A percentile compares a stretch with the other conserved stretches of the same genome.
These are phyloP conservation scores for Drosophila formosana DNA, from an alignment of 2,888 invertebrate species.

Conservation along the genomic window DNA sequence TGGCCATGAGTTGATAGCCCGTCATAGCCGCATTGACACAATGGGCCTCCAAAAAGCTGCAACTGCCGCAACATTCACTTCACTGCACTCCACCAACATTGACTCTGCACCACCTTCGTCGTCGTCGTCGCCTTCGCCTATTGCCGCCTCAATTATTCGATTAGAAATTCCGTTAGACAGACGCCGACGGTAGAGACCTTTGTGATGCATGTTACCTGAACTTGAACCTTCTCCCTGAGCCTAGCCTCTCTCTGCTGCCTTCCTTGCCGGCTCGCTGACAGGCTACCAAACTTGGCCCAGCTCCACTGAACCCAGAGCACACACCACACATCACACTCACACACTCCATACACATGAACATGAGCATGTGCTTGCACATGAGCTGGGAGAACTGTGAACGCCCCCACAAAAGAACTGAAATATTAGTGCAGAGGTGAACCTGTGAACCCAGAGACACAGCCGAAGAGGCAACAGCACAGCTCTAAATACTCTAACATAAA, in stretches of 20 bases:
- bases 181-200: conserved; percentile 29
- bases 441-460: neutral
- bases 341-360: too few species aligned
- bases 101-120: conserved; percentile 17
- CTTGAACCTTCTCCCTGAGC: conserved; percentile 33
- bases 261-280: neutral
- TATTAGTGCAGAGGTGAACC: conserved; percentile 33
- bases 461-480: neutral
- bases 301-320: conserved; percentile 25
- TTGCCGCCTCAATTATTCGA: conserved; percentile 65
- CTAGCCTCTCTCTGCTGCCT: neutral
- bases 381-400: conserved; percentile 4
- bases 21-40: conserved; percentile 72
- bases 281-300: conserved; percentile 19
- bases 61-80: conserved; percentile 43
- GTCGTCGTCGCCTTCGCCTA: conserved; percentile 3
- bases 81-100: conserved; percentile 26
- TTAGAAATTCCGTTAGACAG: conserved; percentile 69
- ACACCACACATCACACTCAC: conserved; percentile 17
- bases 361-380: conserved; percentile 1
- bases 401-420: conserved; percentile 43
- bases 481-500: conserved; percentile 8
- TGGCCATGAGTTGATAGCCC: conserved; percentile 76
- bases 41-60: conserved; percentile 46
- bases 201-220: conserved; percentile 35